Evolutionary conservation across 2,888 invertebrate species (phyloP), one percentile per base, ranked within the genome.

Genomic region (Andrena flavipes): DNA sequence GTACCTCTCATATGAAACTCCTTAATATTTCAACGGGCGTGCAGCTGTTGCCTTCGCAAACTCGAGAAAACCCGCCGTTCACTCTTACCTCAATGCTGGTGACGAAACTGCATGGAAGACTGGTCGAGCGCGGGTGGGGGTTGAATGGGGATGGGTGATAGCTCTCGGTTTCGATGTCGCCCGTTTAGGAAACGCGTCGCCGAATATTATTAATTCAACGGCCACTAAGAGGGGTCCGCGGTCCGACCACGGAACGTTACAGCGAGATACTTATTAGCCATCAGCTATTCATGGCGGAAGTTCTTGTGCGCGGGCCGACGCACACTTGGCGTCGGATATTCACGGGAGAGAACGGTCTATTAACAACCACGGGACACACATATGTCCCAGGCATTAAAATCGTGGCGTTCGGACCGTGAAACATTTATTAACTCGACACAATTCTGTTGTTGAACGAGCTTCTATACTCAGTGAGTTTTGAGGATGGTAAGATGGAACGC

Each of bases 21-120:
- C 80, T 91, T 80, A 91, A 91, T 91, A 91, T 90, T 91, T 90
- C 81, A 91, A 65, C 77, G 76, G 74, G 62, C 86, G 81, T 81
- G 86, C 91, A 91, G 91, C 91, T 91, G 91, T 91, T 90, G 90
- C 90, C 88, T 91, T 90, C 91, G 89, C 91, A 87, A 89, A 89
- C 89, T 89, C 84, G 87, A 83, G 86, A 87, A 87, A 87, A 87
- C 73, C 75, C 63, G 54, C 30, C 33, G 63, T 68, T 69, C 60
- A 51, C 68, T 85, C 82, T 73, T 63, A 80, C 64, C 35, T 56
- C 60, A 70, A 48, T 35, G 35, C 64, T 76, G 65, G 54, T 62
- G 78, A 72, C 56, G 67, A 80, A 73, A 79, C 51, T 62, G 59
- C 54, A 67, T 20, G 68, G 80, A 62, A 49, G 16, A 69, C 29